Conservation (phyloP, 2,797 vertebrate species). For the Coluber constrictor region DNA sequence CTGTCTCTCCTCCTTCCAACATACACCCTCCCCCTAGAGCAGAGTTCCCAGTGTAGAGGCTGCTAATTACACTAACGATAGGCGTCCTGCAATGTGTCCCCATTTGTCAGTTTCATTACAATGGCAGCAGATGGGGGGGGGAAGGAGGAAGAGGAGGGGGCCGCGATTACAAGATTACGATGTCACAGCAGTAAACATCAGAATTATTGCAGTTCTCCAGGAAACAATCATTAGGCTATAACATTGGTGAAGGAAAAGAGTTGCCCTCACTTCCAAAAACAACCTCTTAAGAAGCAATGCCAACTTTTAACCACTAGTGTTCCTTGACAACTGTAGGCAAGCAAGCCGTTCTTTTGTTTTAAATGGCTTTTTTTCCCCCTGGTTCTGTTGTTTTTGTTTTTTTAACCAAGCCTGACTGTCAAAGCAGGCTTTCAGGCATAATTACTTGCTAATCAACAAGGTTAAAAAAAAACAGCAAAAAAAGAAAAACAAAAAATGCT, state of each 20-base stretch:
- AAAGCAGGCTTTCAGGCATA: neutral
- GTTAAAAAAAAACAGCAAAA: neutral
- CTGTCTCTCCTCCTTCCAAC: accelerated
- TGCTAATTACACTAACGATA: slow-evolving; percentile 36
- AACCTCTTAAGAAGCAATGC: neutral
- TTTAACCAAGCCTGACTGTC: neutral
- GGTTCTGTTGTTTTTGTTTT: too few relatives aligned
- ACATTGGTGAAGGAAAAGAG: neutral
- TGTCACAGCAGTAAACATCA: accelerated
- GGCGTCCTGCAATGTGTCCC: slow-evolving; percentile 5
- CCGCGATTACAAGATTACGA: neutral
- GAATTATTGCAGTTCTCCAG: neutral
- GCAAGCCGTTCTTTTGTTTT: neutral
- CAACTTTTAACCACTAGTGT: neutral
- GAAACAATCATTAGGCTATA: neutral
- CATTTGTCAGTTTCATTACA: neutral
- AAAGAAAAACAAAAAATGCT: neutral
- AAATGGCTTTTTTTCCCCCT: neutral
- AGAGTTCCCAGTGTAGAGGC: slow-evolving; percentile 13
- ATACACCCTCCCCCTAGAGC: neutral
- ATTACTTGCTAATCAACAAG: neutral
- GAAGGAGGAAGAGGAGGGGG: neutral
- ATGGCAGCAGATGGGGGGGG: neutral
- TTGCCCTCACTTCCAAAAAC: neutral
- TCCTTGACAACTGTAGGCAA: neutral